Evolutionary conservation across 2,113 vertebrate genomes (phyloP), one percentile per base, ranked within the genome.

Genomic region (Chlorocebus sabaeus): DNA sequence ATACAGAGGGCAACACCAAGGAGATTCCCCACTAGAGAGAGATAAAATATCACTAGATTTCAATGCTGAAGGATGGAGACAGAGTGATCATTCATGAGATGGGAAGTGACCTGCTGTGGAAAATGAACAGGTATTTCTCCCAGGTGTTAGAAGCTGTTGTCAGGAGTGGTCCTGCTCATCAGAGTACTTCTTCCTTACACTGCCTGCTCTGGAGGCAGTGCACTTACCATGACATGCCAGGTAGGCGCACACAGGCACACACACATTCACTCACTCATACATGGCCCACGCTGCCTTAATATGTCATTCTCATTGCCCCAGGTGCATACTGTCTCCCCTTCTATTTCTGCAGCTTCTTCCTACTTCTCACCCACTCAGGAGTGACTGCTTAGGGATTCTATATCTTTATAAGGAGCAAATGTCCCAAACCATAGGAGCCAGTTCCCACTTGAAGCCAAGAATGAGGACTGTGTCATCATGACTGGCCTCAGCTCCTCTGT

Each of bases 1-100:
- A 83, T 52, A 43, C 68, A 94, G 97, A 93, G 89, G 85, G 45
- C 89, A 96, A 79, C 68, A 68, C 76, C 94, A 96, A 92, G 88
- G 79, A 93, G 90, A 97, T 55, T 96, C 81, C 61, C 57, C 35
- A 32, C 73, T n/a, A 50, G 83, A 85, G 59, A 90, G 87, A 79
- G 70, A 27, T 61, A 72, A 79, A 64, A n/a, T 75, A 27, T 32
- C 59, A 38, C 84, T 94, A 35, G 80, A 32, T 92, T 96, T 90
- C 87, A 11, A 1, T n/a, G 55, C 72, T 75, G 95, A 97, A 82
- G 90, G 59, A 55, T 80, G 68, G 88, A 32, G 80, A 70, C 61
- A 22, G 78, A 78, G 73, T 1, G 43, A 52, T 82, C 73, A 97
- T 81, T 96, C 96, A 88, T 82, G 93, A 95, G 90, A 64, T 7